Conservation (phyloP, 1,140 invertebrate species). For the Drosophila prosaltans region DNA sequence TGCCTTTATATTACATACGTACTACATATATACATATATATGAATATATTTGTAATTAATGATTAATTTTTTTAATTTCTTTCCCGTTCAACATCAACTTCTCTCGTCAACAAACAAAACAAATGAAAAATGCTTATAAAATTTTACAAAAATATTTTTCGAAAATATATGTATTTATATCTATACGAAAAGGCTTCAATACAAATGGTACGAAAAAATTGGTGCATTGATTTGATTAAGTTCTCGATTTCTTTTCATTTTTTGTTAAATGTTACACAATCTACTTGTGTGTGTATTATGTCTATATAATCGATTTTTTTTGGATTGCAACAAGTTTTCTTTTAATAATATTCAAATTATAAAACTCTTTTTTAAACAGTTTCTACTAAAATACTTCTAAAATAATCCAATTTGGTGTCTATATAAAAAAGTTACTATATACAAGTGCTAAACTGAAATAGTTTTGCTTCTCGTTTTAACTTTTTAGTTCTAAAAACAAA, state of each 20-base stretch:
- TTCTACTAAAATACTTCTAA: constrained; percentile 7
- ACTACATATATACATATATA: constrained; percentile 55
- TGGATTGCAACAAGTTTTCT: constrained; percentile 7
- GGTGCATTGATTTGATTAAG: constrained; percentile 64
- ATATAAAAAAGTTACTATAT: constrained; percentile 21
- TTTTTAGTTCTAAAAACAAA: constrained; percentile 31
- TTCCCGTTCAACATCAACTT: constrained; percentile 75
- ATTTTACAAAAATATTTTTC: constrained; percentile 27
- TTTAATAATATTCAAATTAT: not conserved
- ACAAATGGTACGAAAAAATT: constrained; percentile 82
- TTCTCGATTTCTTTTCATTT: constrained; percentile 46
- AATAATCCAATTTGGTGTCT: constrained; percentile 8
- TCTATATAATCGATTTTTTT: constrained; percentile 7
- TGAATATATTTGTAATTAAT: constrained; percentile 75
- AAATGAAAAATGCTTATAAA: constrained; percentile 61
- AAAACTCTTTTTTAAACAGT: constrained; percentile 6
- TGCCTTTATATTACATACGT: constrained; percentile 45
- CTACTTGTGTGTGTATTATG: constrained; percentile 49
- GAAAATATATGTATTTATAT: constrained; percentile 25
- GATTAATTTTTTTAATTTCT: constrained; percentile 71
- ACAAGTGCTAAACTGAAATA: constrained; percentile 1
- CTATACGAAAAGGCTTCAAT: constrained; percentile 72
- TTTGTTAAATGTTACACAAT: constrained; percentile 65
- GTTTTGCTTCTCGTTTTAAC: constrained; percentile 34
- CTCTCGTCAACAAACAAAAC: constrained; percentile 51